These are phyloP conservation scores for Cirrhinus molitorella DNA, from an alignment of 2,797 vertebrate genomes.

Conservation along the genomic window DNA sequence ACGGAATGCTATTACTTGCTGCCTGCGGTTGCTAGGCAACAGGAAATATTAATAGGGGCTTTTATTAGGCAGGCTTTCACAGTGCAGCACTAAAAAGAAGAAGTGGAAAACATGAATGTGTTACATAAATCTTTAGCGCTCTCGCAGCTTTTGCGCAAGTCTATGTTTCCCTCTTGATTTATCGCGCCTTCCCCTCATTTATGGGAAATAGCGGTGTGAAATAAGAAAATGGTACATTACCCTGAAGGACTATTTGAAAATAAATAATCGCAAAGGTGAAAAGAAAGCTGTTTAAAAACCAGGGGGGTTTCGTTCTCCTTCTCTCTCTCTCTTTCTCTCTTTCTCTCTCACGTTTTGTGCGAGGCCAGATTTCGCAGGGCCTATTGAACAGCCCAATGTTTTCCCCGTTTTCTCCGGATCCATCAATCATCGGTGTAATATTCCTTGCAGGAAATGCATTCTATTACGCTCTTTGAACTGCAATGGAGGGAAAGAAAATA, in stretches of 20 bases:
- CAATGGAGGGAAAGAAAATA: conserved; percentile 60
- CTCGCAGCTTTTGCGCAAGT: conserved; percentile 94
- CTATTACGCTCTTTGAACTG: conserved; percentile 60
- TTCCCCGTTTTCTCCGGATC: conserved; percentile 42
- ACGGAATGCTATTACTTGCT: conserved; percentile 99
- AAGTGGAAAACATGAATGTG: conserved; percentile 99
- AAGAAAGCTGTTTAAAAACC: conserved; percentile 90
- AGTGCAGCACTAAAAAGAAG: conserved; percentile 99
- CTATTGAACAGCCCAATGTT: conserved; percentile 61
- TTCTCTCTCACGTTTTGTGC: conserved; percentile 1
- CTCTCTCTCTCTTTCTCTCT: conserved; percentile 14
- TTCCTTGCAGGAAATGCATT: conserved; percentile 63
- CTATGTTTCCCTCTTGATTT: conserved; percentile 99
- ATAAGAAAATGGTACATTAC: conserved; percentile 99
- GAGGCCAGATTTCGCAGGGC: conserved; percentile 59
- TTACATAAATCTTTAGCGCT: conserved; percentile 99
- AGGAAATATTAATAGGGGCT: conserved; percentile 99
- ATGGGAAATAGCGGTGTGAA: conserved; percentile 96
- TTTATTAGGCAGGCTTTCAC: conserved; percentile 99
- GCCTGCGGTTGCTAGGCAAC: conserved; percentile 98
- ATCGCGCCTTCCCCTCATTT: conserved; percentile 98
- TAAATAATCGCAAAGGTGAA: conserved; percentile 99
- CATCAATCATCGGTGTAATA: conserved; percentile 66
- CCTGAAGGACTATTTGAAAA: conserved; percentile 98
- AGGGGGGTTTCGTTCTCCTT: conserved; percentile 51